Evolutionary conservation across 2,888 invertebrate species (phyloP).

Genomic region (Dicyrtomina minuta): DNA sequence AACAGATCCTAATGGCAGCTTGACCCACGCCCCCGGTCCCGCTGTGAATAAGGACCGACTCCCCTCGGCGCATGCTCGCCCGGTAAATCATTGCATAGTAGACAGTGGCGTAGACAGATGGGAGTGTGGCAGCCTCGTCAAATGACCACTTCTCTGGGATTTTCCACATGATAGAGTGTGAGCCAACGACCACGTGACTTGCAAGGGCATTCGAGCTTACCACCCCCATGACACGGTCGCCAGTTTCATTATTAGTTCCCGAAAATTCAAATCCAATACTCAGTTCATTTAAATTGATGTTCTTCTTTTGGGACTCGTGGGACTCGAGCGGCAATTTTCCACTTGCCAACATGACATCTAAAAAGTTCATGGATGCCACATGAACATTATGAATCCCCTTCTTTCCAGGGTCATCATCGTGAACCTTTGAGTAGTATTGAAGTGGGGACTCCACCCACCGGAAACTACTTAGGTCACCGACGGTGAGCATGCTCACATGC

Average conservation of each 20-base stretch:
- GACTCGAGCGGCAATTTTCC: conserved; percentile 84
- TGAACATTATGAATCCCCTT: conserved; percentile 62
- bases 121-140: conserved; percentile 68
- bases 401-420: background rate
- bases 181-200: conserved; percentile 56
- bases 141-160: conserved; percentile 65
- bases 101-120: conserved; percentile 66
- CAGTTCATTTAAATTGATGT: conserved; percentile 57
- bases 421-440: background rate
- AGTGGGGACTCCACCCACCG: conserved; percentile 68
- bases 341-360: conserved; percentile 91
- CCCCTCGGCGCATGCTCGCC: conserved; percentile 60
- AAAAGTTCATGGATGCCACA: conserved; percentile 87
- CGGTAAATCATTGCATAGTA: conserved; percentile 65
- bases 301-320: conserved; percentile 60
- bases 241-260: conserved; percentile 57
- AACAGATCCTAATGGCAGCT: conserved; percentile 71
- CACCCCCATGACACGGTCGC: conserved; percentile 60
- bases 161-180: conserved; percentile 60
- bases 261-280: conserved; percentile 65
- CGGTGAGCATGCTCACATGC: conserved; percentile 72
- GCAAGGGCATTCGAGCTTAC: conserved; percentile 70
- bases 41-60: conserved; percentile 61
- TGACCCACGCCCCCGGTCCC: conserved; percentile 74
- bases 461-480: conserved; percentile 83